Evolutionary conservation across 2,888 invertebrate species (phyloP).

Genomic region (Eupeodes luniger): DNA sequence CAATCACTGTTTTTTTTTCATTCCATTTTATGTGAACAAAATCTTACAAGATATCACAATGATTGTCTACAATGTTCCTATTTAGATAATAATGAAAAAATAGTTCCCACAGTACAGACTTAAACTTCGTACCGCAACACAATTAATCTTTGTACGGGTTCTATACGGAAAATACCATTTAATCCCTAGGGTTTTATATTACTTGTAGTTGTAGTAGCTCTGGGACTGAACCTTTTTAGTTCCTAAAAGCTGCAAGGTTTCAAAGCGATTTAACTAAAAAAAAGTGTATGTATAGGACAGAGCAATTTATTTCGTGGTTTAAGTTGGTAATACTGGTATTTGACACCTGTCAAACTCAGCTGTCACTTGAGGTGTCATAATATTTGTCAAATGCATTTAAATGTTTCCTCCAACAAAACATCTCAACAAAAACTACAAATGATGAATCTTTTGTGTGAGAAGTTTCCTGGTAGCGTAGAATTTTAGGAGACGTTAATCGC

Average conservation of each 20-base stretch:
- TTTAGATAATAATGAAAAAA: not conserved
- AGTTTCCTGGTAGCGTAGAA: no score
- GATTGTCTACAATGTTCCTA: not conserved
- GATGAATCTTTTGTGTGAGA: no score
- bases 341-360: no score
- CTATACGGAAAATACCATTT: not conserved
- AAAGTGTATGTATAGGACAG: no score
- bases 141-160: not conserved
- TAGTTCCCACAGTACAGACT: conserved; percentile 7
- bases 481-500: no score
- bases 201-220: not conserved
- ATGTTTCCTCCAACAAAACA: no score
- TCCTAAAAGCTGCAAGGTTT: not conserved
- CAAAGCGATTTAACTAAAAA: not conserved
- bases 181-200: not conserved
- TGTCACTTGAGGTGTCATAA: no score
- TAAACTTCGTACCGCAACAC: not conserved
- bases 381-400: no score
- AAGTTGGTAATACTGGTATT: no score
- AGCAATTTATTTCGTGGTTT: no score
- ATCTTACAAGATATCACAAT: conserved; percentile 16
- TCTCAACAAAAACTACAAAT: no score
- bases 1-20: not conserved
- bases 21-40: conserved; percentile 3
- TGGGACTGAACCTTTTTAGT: not conserved